A percentile compares a stretch with the other conserved stretches of the same genome.
Conservation (phyloP, 2,888 invertebrate species). For the Ypsolopha scabrella region DNA sequence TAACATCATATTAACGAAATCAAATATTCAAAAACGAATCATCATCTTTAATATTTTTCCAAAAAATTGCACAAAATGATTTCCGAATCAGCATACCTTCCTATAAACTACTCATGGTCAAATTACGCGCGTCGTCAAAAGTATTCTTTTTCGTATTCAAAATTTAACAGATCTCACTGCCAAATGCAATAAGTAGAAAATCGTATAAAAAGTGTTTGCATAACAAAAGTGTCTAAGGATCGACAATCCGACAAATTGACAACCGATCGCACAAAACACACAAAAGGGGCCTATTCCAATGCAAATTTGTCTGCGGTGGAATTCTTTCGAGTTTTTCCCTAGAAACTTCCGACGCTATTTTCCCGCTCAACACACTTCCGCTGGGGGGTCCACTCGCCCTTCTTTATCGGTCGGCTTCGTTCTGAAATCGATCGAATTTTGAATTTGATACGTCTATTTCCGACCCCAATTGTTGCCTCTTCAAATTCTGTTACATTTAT, state of each 20-base stretch:
- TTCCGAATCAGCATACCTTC: too few relatives aligned
- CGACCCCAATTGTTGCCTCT: conserved; percentile 12
- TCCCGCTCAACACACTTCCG: conserved; percentile 64
- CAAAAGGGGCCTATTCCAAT: conserved; percentile 62
- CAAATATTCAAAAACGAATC: too few relatives aligned
- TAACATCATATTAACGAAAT: too few relatives aligned
- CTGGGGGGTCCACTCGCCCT: conserved; percentile 37
- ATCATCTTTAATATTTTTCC: too few relatives aligned
- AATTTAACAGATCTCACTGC: too few relatives aligned
- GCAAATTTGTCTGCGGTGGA: conserved; percentile 55
- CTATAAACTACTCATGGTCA: neutral
- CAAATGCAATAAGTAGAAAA: neutral
- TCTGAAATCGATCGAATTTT: conserved; percentile 55
- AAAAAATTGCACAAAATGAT: too few relatives aligned
- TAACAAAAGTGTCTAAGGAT: conserved; percentile 63
- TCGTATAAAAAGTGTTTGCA: conserved; percentile 33
- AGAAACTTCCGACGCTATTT: conserved; percentile 65
- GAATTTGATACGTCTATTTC: conserved; percentile 42
- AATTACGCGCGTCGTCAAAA: neutral
- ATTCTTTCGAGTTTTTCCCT: conserved; percentile 51
- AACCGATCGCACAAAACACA: conserved; percentile 54
- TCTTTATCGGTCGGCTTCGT: conserved; percentile 47
- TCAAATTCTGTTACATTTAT: neutral
- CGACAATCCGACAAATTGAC: conserved; percentile 66
- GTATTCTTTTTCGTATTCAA: too few relatives aligned